Conservation (phyloP, 2,888 invertebrate genomes). For the Notodonta dromedarius region DNA sequence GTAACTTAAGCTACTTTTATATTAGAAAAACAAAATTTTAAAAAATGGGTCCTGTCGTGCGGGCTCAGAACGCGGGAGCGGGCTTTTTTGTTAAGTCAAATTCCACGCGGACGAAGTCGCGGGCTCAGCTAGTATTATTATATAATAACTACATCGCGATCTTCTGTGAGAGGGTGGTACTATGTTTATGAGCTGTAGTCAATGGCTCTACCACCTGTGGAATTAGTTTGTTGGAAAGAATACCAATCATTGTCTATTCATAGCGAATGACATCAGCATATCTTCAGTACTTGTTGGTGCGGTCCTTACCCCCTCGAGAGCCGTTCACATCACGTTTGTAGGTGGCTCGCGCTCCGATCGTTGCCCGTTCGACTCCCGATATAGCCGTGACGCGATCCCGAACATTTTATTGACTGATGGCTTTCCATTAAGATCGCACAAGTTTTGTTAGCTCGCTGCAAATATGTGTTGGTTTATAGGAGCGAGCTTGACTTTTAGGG, state of each 20-base stretch:
- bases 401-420: conserved; percentile 6
- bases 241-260: background rate
- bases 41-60: too few relatives aligned
- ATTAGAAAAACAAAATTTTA: too few relatives aligned
- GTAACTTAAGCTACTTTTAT: too few relatives aligned
- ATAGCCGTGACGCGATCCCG: conserved; percentile 29
- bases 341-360: conserved; percentile 18
- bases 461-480: background rate
- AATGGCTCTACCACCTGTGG: too few relatives aligned
- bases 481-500: background rate
- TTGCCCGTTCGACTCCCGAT: conserved; percentile 38
- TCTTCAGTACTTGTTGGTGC: background rate
- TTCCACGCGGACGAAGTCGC: too few relatives aligned
- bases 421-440: conserved; percentile 7
- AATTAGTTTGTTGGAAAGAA: too few relatives aligned
- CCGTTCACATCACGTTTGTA: conserved; percentile 3
- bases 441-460: conserved; percentile 2
- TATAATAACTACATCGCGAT: background rate
- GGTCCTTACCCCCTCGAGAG: background rate
- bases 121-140: too few relatives aligned
- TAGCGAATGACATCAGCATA: background rate
- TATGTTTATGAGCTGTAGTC: too few relatives aligned
- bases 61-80: too few relatives aligned
- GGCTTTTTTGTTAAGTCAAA: too few relatives aligned
- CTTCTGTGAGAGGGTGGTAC: background rate